These are phyloP conservation scores for Watsonalla binaria DNA, from an alignment of 2,888 invertebrate genomes.

Conservation along the genomic window DNA sequence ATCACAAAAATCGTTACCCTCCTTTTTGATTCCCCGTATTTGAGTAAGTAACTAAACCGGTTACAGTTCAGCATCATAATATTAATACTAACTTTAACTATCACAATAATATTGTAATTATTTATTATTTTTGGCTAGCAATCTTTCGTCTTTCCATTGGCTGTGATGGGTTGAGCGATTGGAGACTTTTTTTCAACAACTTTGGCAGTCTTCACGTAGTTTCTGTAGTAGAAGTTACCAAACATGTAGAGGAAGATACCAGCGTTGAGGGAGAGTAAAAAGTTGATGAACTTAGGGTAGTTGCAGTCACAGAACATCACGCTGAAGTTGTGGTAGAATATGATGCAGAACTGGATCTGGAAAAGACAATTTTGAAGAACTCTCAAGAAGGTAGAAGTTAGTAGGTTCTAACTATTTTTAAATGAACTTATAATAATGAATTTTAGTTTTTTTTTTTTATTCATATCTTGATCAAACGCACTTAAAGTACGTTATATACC, in stretches of 20 bases:
- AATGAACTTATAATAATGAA: too few species aligned
- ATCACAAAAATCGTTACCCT: too few species aligned
- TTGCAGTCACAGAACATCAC: slow-evolving; percentile 84
- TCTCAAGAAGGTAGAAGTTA: neutral
- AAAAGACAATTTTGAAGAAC: slow-evolving; percentile 17
- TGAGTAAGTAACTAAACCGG: neutral
- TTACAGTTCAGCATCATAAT: neutral
- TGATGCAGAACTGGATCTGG: slow-evolving; percentile 86
- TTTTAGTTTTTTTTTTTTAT: too few species aligned
- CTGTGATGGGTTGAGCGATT: slow-evolving; percentile 8
- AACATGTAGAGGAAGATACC: slow-evolving; percentile 87
- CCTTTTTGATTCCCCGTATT: too few species aligned
- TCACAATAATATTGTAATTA: slow-evolving; percentile 3
- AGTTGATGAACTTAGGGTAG: slow-evolving; percentile 84
- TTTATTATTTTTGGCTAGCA: slow-evolving; percentile 41
- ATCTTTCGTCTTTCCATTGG: slow-evolving; percentile 50
- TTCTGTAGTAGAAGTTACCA: slow-evolving; percentile 84
- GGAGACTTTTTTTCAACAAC: slow-evolving; percentile 9
- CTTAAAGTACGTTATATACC: too few species aligned
- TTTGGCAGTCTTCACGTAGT: slow-evolving; percentile 69
- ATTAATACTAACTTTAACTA: neutral
- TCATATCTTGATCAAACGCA: too few species aligned
- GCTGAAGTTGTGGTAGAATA: slow-evolving; percentile 83
- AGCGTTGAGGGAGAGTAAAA: slow-evolving; percentile 83
- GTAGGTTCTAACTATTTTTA: too few species aligned